A percentile compares a stretch with the other conserved stretches of the same genome.
Conservation (phyloP, 2,888 invertebrate species). For the Bhutanitis thaidina region DNA sequence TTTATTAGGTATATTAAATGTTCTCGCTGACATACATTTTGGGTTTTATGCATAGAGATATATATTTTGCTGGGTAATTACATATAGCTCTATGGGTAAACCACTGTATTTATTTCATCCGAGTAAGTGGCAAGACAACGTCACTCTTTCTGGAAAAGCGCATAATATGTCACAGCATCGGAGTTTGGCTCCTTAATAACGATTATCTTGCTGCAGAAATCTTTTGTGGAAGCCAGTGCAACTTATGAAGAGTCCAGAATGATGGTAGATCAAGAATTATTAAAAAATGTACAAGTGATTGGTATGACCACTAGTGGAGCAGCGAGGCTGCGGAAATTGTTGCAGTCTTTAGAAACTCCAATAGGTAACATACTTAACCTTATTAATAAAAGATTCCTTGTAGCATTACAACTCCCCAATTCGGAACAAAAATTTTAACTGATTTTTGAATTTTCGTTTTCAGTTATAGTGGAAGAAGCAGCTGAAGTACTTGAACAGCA, state of each 20-base stretch:
- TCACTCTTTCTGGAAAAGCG: no score
- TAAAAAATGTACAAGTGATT: conserved; percentile 75
- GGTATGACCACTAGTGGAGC: conserved; percentile 91
- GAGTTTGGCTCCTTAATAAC: no score
- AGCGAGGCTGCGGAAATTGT: conserved; percentile 81
- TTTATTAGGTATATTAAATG: no score
- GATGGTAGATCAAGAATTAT: conserved; percentile 76
- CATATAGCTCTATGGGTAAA: no score
- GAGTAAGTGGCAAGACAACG: no score
- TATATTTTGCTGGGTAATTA: no score
- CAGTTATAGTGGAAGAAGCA: conserved; percentile 92
- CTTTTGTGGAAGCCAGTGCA: conserved; percentile 27
- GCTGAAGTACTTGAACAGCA: conserved; percentile 93
- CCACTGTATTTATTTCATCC: no score
- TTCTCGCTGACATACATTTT: no score
- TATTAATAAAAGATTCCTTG: conserved; percentile 17
- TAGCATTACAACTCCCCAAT: background rate
- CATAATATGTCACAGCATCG: no score
- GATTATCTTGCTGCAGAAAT: conserved; percentile 29
- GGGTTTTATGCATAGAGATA: no score
- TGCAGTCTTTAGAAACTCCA: conserved; percentile 81
- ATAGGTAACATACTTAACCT: no score
- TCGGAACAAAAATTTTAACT: no score
- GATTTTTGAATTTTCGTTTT: background rate
- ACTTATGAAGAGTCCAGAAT: conserved; percentile 72